Percentiles rank a stretch among this genome's conserved stretches.
These are phyloP conservation scores for Nothoprocta perdicaria DNA, from an alignment of 2,113 vertebrate genomes.

Conservation along the genomic window DNA sequence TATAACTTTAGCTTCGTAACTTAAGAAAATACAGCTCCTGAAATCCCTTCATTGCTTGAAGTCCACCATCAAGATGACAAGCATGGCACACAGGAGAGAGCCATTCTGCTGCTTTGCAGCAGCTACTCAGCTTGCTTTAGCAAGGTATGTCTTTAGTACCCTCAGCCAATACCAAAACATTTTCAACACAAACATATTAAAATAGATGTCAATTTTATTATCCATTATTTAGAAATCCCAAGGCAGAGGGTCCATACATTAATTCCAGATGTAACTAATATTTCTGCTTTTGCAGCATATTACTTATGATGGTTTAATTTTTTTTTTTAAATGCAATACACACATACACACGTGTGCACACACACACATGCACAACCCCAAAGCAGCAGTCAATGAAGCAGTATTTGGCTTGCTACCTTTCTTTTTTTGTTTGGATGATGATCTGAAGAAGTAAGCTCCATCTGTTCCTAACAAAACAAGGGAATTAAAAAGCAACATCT, in stretches of 20 bases:
- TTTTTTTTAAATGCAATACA: neutral
- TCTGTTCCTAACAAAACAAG: slow-evolving; percentile 85
- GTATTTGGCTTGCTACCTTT: slow-evolving; percentile 83
- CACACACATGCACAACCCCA: slow-evolving; percentile 26
- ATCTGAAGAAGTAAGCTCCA: slow-evolving; percentile 91
- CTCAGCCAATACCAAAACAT: neutral
- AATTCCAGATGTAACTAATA: neutral
- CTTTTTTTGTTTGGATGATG: slow-evolving; percentile 93
- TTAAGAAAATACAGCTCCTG: neutral
- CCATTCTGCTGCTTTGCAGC: neutral
- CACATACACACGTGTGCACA: neutral
- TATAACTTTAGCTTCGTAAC: no score
- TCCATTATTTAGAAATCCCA: neutral
- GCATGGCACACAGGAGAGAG: neutral
- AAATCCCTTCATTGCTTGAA: neutral
- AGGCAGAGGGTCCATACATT: neutral
- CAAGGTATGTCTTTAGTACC: neutral
- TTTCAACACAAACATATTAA: neutral
- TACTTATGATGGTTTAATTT: neutral
- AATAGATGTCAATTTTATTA: neutral
- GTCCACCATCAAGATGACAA: neutral
- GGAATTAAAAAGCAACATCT: slow-evolving; percentile 59
- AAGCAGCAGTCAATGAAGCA: slow-evolving; percentile 9
- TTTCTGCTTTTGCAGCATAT: slow-evolving; percentile 77
- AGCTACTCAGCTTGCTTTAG: neutral